Conservation (phyloP, 2,888 invertebrate genomes). For the Protophormia terraenovae region DNA sequence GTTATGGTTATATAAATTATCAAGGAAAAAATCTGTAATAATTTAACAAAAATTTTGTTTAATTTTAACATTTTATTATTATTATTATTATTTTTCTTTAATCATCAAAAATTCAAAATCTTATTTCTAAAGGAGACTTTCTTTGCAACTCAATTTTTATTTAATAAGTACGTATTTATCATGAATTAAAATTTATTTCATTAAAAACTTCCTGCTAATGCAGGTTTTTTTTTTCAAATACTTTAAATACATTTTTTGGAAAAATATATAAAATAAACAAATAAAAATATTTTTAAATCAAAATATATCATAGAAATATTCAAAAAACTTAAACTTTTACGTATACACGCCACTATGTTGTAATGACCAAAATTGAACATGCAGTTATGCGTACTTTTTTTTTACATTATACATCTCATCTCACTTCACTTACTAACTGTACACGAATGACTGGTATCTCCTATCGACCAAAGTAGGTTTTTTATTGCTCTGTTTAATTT, state of each 20-base stretch:
- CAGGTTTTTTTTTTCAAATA: background rate
- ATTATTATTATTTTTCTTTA: too few species aligned
- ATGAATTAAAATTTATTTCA: constrained; percentile 49
- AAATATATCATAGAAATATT: constrained; percentile 32
- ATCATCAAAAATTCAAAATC: too few species aligned
- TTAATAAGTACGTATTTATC: background rate
- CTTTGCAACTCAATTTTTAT: too few species aligned
- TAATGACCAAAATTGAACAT: constrained; percentile 63
- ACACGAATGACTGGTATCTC: constrained; percentile 32
- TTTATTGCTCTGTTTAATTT: constrained; percentile 22
- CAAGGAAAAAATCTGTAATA: too few species aligned
- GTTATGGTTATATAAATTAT: too few species aligned
- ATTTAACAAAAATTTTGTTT: too few species aligned
- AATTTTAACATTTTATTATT: too few species aligned
- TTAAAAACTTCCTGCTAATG: constrained; percentile 56
- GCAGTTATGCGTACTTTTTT: constrained; percentile 41
- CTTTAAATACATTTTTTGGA: background rate
- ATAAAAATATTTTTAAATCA: constrained; percentile 3
- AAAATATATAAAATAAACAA: background rate
- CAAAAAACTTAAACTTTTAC: constrained; percentile 51
- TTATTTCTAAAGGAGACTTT: too few species aligned
- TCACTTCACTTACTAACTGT: background rate
- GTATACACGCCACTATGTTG: constrained; percentile 51
- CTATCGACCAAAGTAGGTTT: background rate
- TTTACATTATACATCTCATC: background rate